Base-by-base conservation (phyloP, 2,888 invertebrate species). In the Emmelina monodactyla region DNA sequence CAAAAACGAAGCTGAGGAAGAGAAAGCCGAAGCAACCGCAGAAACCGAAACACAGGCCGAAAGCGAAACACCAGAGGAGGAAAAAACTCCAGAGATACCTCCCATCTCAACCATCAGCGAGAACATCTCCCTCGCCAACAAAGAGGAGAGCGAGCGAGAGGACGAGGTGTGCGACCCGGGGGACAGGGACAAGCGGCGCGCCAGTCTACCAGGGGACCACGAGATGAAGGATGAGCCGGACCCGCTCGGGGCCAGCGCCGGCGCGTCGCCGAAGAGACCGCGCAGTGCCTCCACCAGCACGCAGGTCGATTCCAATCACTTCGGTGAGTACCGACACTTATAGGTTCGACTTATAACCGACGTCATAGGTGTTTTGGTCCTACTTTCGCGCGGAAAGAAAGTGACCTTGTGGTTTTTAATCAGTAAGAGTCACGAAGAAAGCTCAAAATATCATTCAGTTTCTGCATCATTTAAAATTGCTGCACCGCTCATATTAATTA, bases 221-320 rank as follows among this genome's bases (percentile, higher is more conserved):
- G 79, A 73, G 46, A 73, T 72, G 68, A 75, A 73, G 47, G 76
- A 79, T 47, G 79, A 80, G 16, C 43, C 55, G 49, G 59, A 43
- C 49, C 54, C 73, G 2, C 71, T 73, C 40, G 70, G 71, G 2
- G 72, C 78, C 36, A 64, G 73, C 51, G 75, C 70, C 39, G 60
- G 69, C 34, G 55, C 71, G 22, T 87, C 88, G 19, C 88, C 88
- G 40, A 87, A 87, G 65, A 79, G 89, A 68, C 89, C 91, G 37
- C 84, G 88, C 56, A 91, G 89, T 72, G 86, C 91, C 45, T 88
- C 89, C 22, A 89, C 89, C 31, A 88, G 89, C 46, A 90, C 90
- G 6, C 92, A 92, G 83, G 90, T 91, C 50, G 92, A 92, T 67
- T 88, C 88, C 31, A 88, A 89, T 80, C 88, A 91, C 73, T 92